Evolutionary conservation across 2,797 vertebrate species (phyloP).

Genomic region (Cyclura pinguis): DNA sequence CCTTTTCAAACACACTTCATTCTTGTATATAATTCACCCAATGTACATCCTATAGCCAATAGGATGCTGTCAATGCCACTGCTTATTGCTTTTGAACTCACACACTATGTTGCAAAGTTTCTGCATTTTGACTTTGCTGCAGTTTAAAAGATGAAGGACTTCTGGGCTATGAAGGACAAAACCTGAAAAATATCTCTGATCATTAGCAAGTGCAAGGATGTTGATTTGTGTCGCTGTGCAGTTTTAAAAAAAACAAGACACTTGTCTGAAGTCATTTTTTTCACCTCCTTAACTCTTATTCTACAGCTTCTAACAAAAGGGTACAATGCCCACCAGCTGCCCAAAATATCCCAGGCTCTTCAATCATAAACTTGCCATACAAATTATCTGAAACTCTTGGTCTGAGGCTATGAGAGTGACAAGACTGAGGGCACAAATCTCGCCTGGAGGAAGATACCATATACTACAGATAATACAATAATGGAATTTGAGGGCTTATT

Average conservation of each 20-base stretch:
- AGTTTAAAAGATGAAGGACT: conserved; percentile 56
- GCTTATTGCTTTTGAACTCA: conserved; percentile 63
- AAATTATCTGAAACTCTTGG: conserved; percentile 56
- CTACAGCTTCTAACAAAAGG: conserved; percentile 55
- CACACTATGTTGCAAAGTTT: conserved; percentile 54
- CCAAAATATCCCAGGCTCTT: conserved; percentile 65
- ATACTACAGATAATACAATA: conserved; percentile 58
- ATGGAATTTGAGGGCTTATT: conserved; percentile 45
- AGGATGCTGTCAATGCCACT: conserved; percentile 31
- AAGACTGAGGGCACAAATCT: conserved; percentile 58
- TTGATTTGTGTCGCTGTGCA: conserved; percentile 43
- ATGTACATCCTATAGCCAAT: conserved; percentile 12
- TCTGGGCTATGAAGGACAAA: conserved; percentile 45
- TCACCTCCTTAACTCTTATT: conserved; percentile 15
- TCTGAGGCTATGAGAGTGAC: conserved; percentile 32
- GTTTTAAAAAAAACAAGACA: conserved; percentile 18
- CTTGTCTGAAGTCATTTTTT: conserved; percentile 44
- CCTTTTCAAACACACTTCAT: not conserved
- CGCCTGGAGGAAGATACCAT: conserved; percentile 38
- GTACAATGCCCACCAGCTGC: conserved; percentile 51
- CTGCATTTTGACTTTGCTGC: conserved; percentile 55
- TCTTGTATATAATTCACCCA: not conserved
- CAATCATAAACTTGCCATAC: conserved; percentile 62
- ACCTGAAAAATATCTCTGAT: conserved; percentile 43
- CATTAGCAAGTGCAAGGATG: conserved; percentile 35